Conservation (phyloP, 2,113 vertebrate species). For the Edolisoma coerulescens region DNA sequence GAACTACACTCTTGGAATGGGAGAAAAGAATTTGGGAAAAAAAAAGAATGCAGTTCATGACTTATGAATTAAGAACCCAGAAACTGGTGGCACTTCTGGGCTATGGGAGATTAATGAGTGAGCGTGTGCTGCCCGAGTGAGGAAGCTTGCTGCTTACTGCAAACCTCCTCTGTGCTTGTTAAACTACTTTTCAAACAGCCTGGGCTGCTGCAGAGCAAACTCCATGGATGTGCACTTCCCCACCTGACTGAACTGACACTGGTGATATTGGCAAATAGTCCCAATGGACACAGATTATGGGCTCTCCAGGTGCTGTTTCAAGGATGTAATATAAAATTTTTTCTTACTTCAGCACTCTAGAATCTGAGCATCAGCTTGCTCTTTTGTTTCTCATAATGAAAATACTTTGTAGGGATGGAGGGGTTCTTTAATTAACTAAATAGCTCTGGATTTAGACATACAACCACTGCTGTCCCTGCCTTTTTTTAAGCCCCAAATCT, state of each 20-base stretch:
- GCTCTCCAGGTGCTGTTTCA: neutral
- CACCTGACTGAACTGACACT: neutral
- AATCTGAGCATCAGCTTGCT: neutral
- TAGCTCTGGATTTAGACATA: neutral
- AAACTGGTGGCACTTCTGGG: neutral
- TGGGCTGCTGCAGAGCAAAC: neutral
- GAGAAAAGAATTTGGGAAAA: neutral
- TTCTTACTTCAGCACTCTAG: neutral
- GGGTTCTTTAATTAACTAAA: conserved; percentile 28
- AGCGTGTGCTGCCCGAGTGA: neutral
- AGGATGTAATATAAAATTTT: neutral
- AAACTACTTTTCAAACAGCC: neutral
- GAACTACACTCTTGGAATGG: neutral
- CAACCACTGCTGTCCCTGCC: neutral
- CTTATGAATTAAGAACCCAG: neutral
- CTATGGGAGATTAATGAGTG: neutral
- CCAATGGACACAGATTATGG: neutral
- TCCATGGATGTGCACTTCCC: neutral
- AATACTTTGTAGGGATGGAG: neutral
- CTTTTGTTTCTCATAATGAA: neutral
- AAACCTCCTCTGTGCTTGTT: neutral
- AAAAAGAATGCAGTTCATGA: neutral
- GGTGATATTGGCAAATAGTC: neutral
- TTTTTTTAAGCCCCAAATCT: conserved; percentile 6
- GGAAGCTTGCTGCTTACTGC: neutral